These are phyloP conservation scores for Gouania willdenowi DNA, from an alignment of 2,797 vertebrate genomes.

Conservation along the genomic window DNA sequence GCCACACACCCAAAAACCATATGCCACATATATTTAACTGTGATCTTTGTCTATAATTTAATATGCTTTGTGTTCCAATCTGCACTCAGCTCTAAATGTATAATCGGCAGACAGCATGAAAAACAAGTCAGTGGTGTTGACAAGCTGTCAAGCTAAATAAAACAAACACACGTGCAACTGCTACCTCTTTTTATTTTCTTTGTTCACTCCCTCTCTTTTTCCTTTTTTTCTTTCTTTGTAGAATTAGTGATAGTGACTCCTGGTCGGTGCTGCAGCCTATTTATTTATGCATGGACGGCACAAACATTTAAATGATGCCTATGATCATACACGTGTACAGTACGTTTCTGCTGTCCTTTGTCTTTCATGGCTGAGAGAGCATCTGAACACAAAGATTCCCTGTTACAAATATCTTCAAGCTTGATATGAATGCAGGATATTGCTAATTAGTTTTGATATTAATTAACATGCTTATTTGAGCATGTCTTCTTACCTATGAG, in stretches of 20 bases:
- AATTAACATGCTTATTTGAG: conserved; percentile 3
- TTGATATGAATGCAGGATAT: background rate
- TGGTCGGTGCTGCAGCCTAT: conserved; percentile 7
- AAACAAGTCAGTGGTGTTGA: conserved; percentile 54
- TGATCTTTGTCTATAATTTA: conserved; percentile 61
- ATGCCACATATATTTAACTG: conserved; percentile 9
- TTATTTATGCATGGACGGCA: conserved; percentile 17
- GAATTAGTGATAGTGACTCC: conserved; percentile 25
- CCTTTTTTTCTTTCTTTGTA: background rate
- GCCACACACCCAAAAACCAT: conserved; percentile 13
- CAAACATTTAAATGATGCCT: conserved; percentile 4
- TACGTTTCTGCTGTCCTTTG: conserved; percentile 13
- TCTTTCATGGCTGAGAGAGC: background rate
- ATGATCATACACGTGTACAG: conserved; percentile 15
- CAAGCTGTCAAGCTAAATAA: conserved; percentile 62
- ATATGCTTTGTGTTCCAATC: conserved; percentile 54
- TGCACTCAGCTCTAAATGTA: conserved; percentile 61
- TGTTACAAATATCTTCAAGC: background rate
- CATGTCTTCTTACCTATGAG: conserved; percentile 2
- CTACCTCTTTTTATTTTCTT: background rate
- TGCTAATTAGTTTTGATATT: background rate
- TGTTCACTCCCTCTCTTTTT: background rate
- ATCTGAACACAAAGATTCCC: background rate
- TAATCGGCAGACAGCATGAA: conserved; percentile 56
- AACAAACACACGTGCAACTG: conserved; percentile 42